phyloP scores from a whole-genome alignment of 2,113 vertebrate species.

The Porphyrio hochstetteri region DNA sequence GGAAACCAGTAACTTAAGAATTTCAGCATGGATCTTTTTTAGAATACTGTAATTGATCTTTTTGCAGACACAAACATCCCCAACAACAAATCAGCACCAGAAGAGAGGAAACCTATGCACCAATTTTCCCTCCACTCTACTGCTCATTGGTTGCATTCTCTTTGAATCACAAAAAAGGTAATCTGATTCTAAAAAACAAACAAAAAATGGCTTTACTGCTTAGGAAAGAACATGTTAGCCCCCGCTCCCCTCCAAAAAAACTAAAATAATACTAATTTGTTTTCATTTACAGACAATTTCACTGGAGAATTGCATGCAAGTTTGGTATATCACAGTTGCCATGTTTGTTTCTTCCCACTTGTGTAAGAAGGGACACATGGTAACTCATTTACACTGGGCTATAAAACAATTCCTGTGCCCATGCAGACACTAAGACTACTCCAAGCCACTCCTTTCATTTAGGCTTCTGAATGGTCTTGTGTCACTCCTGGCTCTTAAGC shows the following conservation, averaged over 20 bases:
- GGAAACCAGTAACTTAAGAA: neutral
- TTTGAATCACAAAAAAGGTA: neutral
- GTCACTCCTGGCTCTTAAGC: neutral
- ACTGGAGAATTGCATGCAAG: rapidly evolving
- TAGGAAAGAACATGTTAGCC: neutral
- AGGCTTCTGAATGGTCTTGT: neutral
- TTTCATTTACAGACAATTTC: neutral
- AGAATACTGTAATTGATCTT: neutral
- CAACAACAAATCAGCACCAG: neutral
- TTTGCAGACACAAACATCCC: neutral
- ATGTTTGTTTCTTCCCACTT: neutral
- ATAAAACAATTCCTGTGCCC: neutral
- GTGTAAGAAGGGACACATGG: neutral
- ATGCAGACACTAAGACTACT: neutral
- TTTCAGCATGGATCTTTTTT: neutral
- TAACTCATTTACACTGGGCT: neutral
- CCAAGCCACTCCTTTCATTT: neutral
- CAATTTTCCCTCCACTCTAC: neutral
- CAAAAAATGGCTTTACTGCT: neutral
- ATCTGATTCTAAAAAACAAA: neutral
- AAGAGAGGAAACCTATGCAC: neutral
- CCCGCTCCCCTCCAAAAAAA: too few relatives aligned
- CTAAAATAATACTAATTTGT: too few relatives aligned
- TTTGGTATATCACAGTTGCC: rapidly evolving
- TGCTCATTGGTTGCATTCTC: neutral